A percentile compares a stretch with the other conserved stretches of the same genome.
phyloP scores from a whole-genome alignment of 2,888 invertebrate genomes.

The Adelognathus sp. region DNA sequence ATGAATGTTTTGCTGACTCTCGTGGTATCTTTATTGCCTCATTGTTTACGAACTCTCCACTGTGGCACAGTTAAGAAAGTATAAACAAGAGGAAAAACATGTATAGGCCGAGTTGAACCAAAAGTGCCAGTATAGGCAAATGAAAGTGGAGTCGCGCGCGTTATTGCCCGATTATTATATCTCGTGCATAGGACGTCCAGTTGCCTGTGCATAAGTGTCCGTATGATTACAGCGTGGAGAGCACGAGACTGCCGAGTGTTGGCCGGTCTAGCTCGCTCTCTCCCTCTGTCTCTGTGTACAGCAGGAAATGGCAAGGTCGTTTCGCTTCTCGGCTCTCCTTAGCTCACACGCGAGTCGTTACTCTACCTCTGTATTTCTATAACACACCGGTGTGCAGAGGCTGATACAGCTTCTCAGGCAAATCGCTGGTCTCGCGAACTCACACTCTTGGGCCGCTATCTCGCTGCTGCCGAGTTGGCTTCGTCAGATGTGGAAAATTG shows the following conservation, averaged over 20 bases:
- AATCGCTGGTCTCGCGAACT: conserved; percentile 42
- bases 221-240: background rate
- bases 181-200: conserved; percentile 2
- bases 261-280: background rate
- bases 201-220: background rate
- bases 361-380: background rate
- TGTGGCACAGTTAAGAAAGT: background rate
- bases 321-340: conserved; percentile 43
- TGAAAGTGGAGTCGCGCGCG: conserved; percentile 29
- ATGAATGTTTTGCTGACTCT: background rate
- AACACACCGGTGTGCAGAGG: background rate
- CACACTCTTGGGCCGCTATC: conserved; percentile 10
- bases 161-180: conserved; percentile 53
- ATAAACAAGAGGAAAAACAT: background rate
- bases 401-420: conserved; percentile 16
- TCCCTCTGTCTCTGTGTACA: background rate
- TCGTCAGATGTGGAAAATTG: conserved; percentile 51
- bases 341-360: conserved; percentile 1
- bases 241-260: background rate
- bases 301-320: conserved; percentile 59
- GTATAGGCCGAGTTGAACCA: conserved; percentile 5
- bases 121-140: conserved; percentile 15
- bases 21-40: conserved; percentile 35
- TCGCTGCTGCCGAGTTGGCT: conserved; percentile 20
- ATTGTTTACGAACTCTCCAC: conserved; percentile 43